These are phyloP conservation scores for Siphamia tubifer DNA, from an alignment of 2,113 vertebrate genomes.

Conservation along the genomic window DNA sequence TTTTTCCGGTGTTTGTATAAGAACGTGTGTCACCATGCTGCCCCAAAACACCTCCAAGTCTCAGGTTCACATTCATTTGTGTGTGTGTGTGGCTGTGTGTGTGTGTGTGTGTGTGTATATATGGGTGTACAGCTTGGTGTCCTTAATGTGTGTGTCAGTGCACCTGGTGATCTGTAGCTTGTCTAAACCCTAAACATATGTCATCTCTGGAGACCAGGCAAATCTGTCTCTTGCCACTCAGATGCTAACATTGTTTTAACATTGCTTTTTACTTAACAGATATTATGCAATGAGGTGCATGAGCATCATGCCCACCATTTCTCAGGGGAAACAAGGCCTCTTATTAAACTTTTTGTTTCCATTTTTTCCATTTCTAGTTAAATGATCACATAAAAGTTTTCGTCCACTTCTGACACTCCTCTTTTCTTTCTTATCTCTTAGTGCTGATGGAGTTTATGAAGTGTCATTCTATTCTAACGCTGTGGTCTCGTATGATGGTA, in stretches of 20 bases:
- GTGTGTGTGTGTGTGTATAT: background rate
- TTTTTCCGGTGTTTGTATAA: slow-evolving; percentile 4
- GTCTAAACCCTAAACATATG: background rate
- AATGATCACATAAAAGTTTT: background rate
- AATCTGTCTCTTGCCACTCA: no score
- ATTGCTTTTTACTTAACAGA: background rate
- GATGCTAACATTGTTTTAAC: no score
- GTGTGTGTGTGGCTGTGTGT: no score
- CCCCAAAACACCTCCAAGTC: background rate
- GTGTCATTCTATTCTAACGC: slow-evolving; percentile 98
- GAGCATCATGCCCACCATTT: slow-evolving; percentile 3
- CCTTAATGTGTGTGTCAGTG: background rate
- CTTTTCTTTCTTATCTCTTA: slow-evolving; percentile 52
- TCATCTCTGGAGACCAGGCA: background rate
- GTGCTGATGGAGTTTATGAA: slow-evolving; percentile 95
- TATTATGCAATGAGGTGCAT: slow-evolving; percentile 26
- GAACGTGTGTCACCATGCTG: slow-evolving; percentile 5
- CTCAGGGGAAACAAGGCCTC: background rate
- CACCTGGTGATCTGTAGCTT: background rate
- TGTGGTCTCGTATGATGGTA: slow-evolving; percentile 92
- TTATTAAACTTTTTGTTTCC: background rate
- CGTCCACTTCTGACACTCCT: background rate
- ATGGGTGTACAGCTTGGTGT: no score
- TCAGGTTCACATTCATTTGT: background rate
- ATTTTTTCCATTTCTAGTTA: background rate